Evolutionary conservation across 2,888 invertebrate species (phyloP), one percentile per base, ranked within the genome.

Genomic region (Torymus aiolomorphi): DNA sequence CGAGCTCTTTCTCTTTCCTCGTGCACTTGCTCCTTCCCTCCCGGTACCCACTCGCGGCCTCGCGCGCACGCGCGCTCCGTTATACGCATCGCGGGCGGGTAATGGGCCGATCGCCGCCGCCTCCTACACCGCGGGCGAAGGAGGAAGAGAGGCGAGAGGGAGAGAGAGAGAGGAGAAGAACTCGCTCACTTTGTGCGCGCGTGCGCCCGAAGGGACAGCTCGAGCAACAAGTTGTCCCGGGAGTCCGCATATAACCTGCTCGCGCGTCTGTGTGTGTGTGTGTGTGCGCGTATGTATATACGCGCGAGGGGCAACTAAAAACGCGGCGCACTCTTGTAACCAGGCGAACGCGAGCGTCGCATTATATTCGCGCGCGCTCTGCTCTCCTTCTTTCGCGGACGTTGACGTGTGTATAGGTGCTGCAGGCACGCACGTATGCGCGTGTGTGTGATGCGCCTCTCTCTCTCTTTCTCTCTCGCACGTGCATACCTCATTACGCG

Each of bases 181-280:
- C 42, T 42, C 42, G 42, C 42, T 42, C 42, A 42, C 42, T 42
- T 42, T 42, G 42, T 42, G 42, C 42, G 42, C 42, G 42, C 42
- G 42, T 42, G 42, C 8, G 62, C 62, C 18, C 63, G 63, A 49
- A 49, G 63, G 63, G 63, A 74, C 74, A 78, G 76, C 14, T n/a
- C 69, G 69, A 83, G 82, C 80, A 83, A 84, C 83, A 83, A 83
- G 80, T 82, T 83, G 81, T 74, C 82, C 78, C 71, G 72, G 66
- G 81, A 82, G 80, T 80, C 73, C 78, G 76, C 78, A 77, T 62
- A 57, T 51, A 57, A 51, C 42, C 5, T 42, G 42, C 42, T 8
- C 8, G 20, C 20, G 20, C 8, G 42, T 42, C 1, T 42, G 42
- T 42, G 42, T 42, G 5, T 42, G 42, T 42, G 42, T 42, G 20